Base-by-base conservation (phyloP, 2,888 invertebrate species). In the Dimorphilus gyrociliatus region DNA sequence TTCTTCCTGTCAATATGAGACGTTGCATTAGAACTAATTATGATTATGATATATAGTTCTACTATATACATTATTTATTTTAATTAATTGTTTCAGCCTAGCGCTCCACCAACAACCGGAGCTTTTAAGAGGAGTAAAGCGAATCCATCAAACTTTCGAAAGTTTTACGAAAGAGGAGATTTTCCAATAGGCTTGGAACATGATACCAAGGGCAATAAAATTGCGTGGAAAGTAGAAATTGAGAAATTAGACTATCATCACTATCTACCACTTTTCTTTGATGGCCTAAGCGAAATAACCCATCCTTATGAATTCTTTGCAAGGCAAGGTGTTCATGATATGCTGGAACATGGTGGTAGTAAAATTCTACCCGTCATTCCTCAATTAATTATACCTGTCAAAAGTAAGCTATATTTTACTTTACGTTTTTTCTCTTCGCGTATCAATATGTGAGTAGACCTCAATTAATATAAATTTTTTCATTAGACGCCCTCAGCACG, bases 181-280 rank as follows among this genome's bases (percentile, higher is more conserved):
- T 75, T 81, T 49, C 82, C 82, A 0, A 72, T 82, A 24, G 65
- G 73, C 3, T 66, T 81, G 35, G 79, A 80, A 53, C 76, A 75
- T 51, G 74, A 73, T 30, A 57, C 55, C 33, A 61, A 55, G 41
- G 76, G 76, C 34, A 74, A 72, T 47, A 69, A 69, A 48, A 70
- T 78, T 27, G 67, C 71, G 27, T 79, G 78, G 78, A 78, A 76
- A 71, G 77, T 81, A 10, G 78, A 82, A 37, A 76, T 86, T 45
- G 78, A 81, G 46, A 81, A 81, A 51, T 60, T 92, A 42, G 88
- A 92, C 60, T 90, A 81, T 59, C 81, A 81, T 53, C 79, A 86
- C 55, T 88, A 86, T 58, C 68, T 92, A 32, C 90, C 90, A 0
- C 71, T 90, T 65, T 90, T 92, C 63, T 86, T 86, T 53, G 86